Evolutionary conservation across 2,888 invertebrate species (phyloP), one percentile per base, ranked within the genome.

Genomic region (Lasioglossum oenotherae): DNA sequence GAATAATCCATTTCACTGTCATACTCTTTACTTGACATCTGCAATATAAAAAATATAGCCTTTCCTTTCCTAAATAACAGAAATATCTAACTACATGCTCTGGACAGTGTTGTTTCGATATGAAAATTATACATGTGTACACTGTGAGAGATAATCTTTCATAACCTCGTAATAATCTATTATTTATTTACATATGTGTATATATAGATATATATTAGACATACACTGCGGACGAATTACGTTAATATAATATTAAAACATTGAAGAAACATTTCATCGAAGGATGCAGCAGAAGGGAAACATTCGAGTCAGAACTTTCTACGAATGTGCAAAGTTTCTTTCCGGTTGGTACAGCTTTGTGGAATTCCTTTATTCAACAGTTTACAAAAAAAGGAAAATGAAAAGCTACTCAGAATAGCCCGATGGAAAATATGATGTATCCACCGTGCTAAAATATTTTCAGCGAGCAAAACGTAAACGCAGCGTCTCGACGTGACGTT

Each of bases 1-100:
- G 98, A 98, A 95, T 97, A 98, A 95, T 98, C 98, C 97, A 98
- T 98, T 96, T 98, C 98, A 93, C 98, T 98, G 95, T 98, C 98
- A 91, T 94, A 95, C 87, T 95, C 95, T 90, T 94, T 95, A 53
- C 93, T 94, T 44, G 95, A 95, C 95, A 95, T 95, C 94, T 95
- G 87, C 19, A 60, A 46, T 46, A 67, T 12, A 74, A 77, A 74
- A 0, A 79, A 35, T 67, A 38, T 19, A 69, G 19, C 53, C 49
- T 1, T 8, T n/a, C 16, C 19, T 53, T 71, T 41, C 5, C 1
- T 76, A 57, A 16, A 73, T 8, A 53, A 1, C 35, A 1, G 35
- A n/a, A 80, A 77, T 49, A 60, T 49, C 19, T 14, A 53, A 27
- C 27, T 57, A 60, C 14, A 46, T 27, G 10, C 71, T 57, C 19